phyloP scores from a whole-genome alignment of 2,113 vertebrate species.

The Scatophagus argus region DNA sequence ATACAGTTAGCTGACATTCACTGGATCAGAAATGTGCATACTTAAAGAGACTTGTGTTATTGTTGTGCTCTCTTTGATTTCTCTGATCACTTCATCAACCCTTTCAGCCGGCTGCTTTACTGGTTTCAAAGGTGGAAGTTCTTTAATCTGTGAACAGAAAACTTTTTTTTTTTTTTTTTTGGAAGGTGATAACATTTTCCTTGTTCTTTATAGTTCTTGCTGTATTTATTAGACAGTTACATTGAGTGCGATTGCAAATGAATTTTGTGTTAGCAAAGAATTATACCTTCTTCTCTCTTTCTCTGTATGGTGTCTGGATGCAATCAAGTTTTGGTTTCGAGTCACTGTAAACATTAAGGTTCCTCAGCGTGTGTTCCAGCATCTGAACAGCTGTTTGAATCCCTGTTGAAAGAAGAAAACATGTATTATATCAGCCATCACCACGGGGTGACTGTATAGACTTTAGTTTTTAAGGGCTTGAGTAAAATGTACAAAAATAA shows the following conservation, averaged over 20 bases:
- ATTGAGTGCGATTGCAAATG: neutral
- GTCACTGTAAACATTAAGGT: constrained; percentile 80
- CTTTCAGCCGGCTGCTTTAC: constrained; percentile 72
- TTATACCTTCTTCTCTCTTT: constrained; percentile 81
- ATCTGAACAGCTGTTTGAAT: constrained; percentile 86
- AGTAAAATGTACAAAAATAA: constrained; percentile 35
- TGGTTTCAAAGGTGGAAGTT: constrained; percentile 54
- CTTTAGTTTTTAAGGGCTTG: constrained; percentile 21
- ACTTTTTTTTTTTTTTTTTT: neutral
- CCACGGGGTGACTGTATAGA: constrained; percentile 9
- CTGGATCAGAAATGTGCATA: constrained; percentile 53
- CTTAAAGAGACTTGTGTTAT: constrained; percentile 82
- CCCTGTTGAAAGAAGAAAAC: constrained; percentile 75
- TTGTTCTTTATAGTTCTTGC: neutral
- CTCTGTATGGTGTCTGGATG: constrained; percentile 76
- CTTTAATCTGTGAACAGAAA: constrained; percentile 65
- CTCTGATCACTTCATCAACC: constrained; percentile 80
- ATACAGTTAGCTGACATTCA: too few species aligned
- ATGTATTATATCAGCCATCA: constrained; percentile 5
- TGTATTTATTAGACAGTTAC: neutral
- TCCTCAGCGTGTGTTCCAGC: constrained; percentile 82
- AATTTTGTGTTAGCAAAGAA: constrained; percentile 1
- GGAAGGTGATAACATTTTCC: neutral
- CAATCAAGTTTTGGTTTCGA: constrained; percentile 78
- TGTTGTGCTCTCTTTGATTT: constrained; percentile 79